Evolutionary conservation across 2,888 invertebrate genomes (phyloP).

Genomic region (Celastrina argiolus): DNA sequence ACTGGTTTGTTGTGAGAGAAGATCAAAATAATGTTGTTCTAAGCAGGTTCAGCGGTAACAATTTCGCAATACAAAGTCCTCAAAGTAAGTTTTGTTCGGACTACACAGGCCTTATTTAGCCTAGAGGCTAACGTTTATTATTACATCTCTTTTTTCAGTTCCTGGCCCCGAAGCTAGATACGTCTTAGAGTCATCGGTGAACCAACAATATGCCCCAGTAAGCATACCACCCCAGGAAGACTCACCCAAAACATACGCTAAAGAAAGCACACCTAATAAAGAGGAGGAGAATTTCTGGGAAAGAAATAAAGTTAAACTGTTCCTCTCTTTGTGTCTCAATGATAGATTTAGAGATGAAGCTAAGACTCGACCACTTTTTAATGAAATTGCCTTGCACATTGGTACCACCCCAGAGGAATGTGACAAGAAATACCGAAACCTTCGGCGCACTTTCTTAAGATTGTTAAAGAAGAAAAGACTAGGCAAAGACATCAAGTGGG

Average conservation of each 20-base stretch:
- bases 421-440: constrained; percentile 57
- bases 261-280: constrained; percentile 37
- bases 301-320: constrained; percentile 53
- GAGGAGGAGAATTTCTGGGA: constrained; percentile 63
- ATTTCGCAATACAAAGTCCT: constrained; percentile 59
- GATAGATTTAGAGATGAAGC: constrained; percentile 47
- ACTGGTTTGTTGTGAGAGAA: constrained; percentile 69
- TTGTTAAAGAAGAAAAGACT: constrained; percentile 60
- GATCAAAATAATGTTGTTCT: constrained; percentile 68
- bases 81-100: constrained; percentile 49
- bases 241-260: constrained; percentile 37
- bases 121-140: not conserved
- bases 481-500: constrained; percentile 67
- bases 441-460: constrained; percentile 61
- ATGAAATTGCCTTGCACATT: constrained; percentile 51
- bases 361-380: constrained; percentile 50
- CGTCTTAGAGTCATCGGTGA: constrained; percentile 51
- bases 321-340: constrained; percentile 57
- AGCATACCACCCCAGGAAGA: constrained; percentile 41
- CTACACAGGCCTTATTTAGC: not conserved
- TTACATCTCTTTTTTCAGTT: constrained; percentile 39
- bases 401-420: constrained; percentile 58
- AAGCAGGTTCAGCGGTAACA: constrained; percentile 63
- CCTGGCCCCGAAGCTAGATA: constrained; percentile 56
- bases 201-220: constrained; percentile 53